Conservation (phyloP, 64 coral and sea anemone species). For the Platygyra sinensis region DNA sequence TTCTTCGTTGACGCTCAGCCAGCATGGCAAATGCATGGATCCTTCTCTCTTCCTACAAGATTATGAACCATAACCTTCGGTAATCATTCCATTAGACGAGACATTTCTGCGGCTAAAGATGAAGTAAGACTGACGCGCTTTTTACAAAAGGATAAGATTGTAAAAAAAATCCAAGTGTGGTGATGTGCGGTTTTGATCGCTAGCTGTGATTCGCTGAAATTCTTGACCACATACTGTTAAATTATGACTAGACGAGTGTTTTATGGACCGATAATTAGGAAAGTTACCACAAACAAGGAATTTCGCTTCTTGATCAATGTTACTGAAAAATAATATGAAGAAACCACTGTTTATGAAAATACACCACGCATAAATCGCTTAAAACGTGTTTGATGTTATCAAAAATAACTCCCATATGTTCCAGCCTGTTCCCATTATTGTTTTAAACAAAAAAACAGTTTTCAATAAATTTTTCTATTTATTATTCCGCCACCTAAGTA, state of each 20-base stretch:
- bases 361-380: neutral
- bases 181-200: neutral
- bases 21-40: constrained; percentile 99
- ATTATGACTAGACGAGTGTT: neutral
- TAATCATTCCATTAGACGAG: neutral
- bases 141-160: neutral
- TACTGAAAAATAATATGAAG: neutral
- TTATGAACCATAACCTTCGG: constrained; percentile 18
- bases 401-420: neutral
- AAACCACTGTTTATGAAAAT: neutral
- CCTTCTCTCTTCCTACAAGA: constrained; percentile 84
- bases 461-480: too few relatives aligned
- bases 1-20: constrained; percentile 92
- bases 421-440: too few relatives aligned
- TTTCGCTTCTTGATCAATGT: neutral
- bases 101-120: neutral
- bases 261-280: neutral
- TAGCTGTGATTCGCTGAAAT: neutral
- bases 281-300: neutral
- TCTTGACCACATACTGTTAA: neutral
- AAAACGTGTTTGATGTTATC: neutral
- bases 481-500: too few relatives aligned
- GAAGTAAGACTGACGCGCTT: neutral
- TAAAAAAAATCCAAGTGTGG: neutral
- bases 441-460: neutral